Conservation (phyloP, 2,797 vertebrate genomes). For the Bradypodion pumilum region DNA sequence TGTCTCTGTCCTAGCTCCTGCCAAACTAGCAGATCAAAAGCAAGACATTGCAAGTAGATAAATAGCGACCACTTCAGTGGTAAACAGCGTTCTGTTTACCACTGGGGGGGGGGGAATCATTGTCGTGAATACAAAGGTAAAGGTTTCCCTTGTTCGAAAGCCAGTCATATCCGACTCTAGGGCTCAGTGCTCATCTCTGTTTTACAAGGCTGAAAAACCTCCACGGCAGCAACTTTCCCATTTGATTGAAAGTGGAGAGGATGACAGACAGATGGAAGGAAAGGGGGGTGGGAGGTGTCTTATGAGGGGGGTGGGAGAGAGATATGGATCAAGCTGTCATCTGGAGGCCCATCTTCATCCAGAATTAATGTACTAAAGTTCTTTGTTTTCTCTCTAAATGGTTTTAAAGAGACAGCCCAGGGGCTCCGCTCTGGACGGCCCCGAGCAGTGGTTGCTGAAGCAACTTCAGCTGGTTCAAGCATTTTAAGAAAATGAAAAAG, state of each 20-base stretch:
- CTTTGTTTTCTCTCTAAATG: slow-evolving; percentile 71
- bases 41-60: too few relatives aligned
- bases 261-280: slow-evolving; percentile 8
- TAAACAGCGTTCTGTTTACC: too few relatives aligned
- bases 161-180: too few relatives aligned
- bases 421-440: slow-evolving; percentile 1
- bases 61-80: too few relatives aligned
- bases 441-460: neutral
- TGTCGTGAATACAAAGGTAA: neutral
- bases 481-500: neutral
- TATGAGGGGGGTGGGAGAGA: slow-evolving; percentile 62
- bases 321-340: slow-evolving; percentile 67
- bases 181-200: too few relatives aligned
- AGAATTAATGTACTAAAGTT: slow-evolving; percentile 75
- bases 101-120: too few relatives aligned
- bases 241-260: slow-evolving; percentile 27
- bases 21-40: too few relatives aligned
- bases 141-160: too few relatives aligned
- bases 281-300: slow-evolving; percentile 49
- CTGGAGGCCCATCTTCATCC: slow-evolving; percentile 72
- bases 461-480: slow-evolving; percentile 36
- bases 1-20: too few relatives aligned
- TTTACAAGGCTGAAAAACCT: slow-evolving; percentile 35
- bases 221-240: slow-evolving; percentile 38
- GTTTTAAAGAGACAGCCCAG: slow-evolving; percentile 72